These are phyloP conservation scores for Otus scops DNA, from an alignment of 2,797 vertebrate genomes.

Conservation along the genomic window DNA sequence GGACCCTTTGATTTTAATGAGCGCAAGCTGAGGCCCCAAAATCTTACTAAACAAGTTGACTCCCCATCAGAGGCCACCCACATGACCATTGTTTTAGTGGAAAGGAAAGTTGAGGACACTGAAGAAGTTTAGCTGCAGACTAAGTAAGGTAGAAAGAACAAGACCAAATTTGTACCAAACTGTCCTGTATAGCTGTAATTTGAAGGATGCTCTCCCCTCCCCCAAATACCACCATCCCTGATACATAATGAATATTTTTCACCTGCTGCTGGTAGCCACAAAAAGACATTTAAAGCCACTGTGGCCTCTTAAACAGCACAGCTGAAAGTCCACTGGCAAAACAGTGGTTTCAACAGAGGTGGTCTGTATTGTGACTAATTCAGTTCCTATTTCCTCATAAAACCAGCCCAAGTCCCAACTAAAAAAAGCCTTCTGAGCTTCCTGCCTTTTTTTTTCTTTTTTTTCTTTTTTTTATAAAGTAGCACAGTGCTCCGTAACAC, in stretches of 20 bases:
- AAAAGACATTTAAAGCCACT: not conserved
- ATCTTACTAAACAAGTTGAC: not conserved
- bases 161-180: not conserved
- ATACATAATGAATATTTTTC: not conserved
- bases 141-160: not conserved
- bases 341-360: not conserved
- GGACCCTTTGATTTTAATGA: not conserved
- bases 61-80: not conserved
- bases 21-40: not conserved
- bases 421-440: constrained; percentile 55
- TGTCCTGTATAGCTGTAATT: not conserved
- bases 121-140: not conserved
- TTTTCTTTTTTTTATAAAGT: not conserved
- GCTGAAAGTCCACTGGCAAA: not conserved
- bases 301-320: not conserved
- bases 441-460: not conserved
- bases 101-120: not conserved
- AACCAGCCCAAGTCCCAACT: constrained; percentile 27
- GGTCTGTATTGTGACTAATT: constrained; percentile 20
- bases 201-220: not conserved
- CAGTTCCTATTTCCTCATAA: constrained; percentile 44
- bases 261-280: constrained; percentile 23
- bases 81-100: not conserved
- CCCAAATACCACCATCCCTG: not conserved
- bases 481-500: not conserved